A percentile compares a stretch with the other conserved stretches of the same genome.
Evolutionary conservation across 2,113 vertebrate genomes (phyloP).

Genomic region (Xenotilapia flavipinnis): DNA sequence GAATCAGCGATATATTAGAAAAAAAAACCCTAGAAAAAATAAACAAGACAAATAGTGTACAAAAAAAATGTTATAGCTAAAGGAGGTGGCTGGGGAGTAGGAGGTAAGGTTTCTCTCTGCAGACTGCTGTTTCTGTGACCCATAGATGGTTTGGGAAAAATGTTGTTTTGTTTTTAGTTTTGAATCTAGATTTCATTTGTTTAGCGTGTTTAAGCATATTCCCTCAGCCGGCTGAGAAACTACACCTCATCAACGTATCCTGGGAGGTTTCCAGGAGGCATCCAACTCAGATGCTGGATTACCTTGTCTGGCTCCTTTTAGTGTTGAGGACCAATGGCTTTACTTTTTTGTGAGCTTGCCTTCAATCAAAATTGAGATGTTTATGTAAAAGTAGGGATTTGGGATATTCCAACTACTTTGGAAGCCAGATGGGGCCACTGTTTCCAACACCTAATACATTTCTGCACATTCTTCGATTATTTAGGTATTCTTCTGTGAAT

Average conservation of each 20-base stretch:
- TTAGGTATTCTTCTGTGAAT: neutral
- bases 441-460: neutral
- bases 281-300: neutral
- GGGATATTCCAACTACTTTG: neutral
- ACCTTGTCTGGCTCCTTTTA: neutral
- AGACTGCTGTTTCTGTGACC: accelerated
- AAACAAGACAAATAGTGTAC: neutral
- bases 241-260: neutral
- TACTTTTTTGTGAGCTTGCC: neutral
- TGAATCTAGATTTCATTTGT: neutral
- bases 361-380: neutral
- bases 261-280: neutral
- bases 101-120: neutral
- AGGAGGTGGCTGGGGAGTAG: neutral
- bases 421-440: neutral
- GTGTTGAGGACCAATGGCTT: neutral
- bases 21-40: neutral
- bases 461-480: neutral
- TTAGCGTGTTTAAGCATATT: neutral
- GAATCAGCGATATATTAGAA: neutral
- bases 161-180: neutral
- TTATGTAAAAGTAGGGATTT: neutral
- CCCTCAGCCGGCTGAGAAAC: neutral
- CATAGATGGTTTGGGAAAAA: neutral
- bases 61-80: neutral